Evolutionary conservation across 1,140 invertebrate species (phyloP), one percentile per base, ranked within the genome.

Genomic region (Drosophila sechellia): DNA sequence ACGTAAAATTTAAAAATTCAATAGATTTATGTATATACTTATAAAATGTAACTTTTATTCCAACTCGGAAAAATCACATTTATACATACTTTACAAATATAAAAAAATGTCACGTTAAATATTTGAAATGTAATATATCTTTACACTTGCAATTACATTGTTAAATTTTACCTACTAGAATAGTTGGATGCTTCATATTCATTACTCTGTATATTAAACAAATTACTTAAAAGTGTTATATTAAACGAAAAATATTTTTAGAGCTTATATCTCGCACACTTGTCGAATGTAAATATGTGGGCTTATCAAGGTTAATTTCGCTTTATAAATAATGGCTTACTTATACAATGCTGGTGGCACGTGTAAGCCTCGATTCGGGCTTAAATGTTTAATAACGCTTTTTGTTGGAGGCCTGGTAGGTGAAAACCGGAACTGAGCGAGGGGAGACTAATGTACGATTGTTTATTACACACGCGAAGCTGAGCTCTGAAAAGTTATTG

Each of bases 251-350:
- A 76, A 70, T 68, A 25, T 12, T n/a, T 57, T 71, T 59, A 45
- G 40, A 54, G 13, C 49, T 52, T 55, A 56, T 68, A 83, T 58
- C 25, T 58, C 25, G 20, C 15, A 50, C 4, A 66, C 49, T 40
- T 42, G 40, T n/a, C 34, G 46, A 34, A 54, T 69, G 20, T 72
- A 17, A 0, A 17, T 17, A 58, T 87, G 83, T 83, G 79, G 75
- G 17, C 31, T n/a, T 55, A 87, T 83, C 83, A 86, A 86, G 83
- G 83, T 87, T 77, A 79, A 64, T 76, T 87, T 86, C 63, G 61
- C 46, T 86, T 72, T 66, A 65, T 63, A 81, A 70, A 81, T 70
- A 64, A 56, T 59, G 22, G 27, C 35, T 53, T 58, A 76, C 37
- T n/a, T 45, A 54, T 55, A 40, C 22, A 20, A 17, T 17, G 49